A percentile compares a stretch with the other conserved stretches of the same genome.
These are phyloP conservation scores for Keiferia lycopersicella DNA, from an alignment of 2,888 invertebrate species.

Conservation along the genomic window DNA sequence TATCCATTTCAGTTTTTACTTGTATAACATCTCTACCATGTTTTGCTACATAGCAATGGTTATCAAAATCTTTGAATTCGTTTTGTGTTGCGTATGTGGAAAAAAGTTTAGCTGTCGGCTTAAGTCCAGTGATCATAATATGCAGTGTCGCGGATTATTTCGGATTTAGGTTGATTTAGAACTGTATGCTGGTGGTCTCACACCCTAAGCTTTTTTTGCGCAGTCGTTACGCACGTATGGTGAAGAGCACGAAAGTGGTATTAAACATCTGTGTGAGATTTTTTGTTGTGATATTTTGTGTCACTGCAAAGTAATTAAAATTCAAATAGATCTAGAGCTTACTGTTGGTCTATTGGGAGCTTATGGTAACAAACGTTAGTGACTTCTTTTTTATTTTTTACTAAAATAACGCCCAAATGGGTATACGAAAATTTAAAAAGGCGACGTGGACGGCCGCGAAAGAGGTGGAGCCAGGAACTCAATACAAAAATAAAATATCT, in stretches of 20 bases:
- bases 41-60: not conserved
- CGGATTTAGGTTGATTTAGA: conserved; percentile 63
- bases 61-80: not conserved
- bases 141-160: conserved; percentile 67
- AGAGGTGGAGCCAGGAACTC: no score
- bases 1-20: not conserved
- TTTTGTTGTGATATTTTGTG: conserved; percentile 7
- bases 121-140: conserved; percentile 77
- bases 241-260: conserved; percentile 49
- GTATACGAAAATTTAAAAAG: no score
- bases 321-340: not conserved
- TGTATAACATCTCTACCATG: not conserved
- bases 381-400: no score
- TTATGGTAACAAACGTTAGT: no score
- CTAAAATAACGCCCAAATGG: no score
- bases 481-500: no score
- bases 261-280: conserved; percentile 55
- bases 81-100: no score
- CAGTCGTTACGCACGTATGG: conserved; percentile 46
- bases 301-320: not conserved
- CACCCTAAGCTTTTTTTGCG: conserved; percentile 60
- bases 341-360: not conserved
- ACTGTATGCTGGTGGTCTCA: conserved; percentile 69
- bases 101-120: conserved; percentile 33
- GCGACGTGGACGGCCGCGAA: no score